phyloP scores from a whole-genome alignment of 2,797 vertebrate species.

The Eidolon dupreanum region DNA sequence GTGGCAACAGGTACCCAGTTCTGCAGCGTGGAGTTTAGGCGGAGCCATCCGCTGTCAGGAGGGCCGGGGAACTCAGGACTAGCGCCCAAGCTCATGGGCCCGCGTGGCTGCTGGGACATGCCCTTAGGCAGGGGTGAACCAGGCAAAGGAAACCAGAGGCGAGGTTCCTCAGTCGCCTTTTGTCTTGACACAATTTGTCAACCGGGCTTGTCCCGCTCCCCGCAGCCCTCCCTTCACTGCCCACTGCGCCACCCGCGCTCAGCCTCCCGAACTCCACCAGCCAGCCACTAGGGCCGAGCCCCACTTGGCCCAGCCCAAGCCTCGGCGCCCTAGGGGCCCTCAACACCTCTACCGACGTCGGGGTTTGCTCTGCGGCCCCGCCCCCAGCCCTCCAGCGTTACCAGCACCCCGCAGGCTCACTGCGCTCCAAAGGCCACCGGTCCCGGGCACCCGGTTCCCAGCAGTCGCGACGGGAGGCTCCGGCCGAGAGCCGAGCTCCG shows the following conservation, averaged over 20 bases:
- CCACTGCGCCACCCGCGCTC: background rate
- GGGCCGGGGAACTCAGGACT: background rate
- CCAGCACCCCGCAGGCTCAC: background rate
- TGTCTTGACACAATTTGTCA: background rate
- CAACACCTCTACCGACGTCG: background rate
- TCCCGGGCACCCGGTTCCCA: background rate
- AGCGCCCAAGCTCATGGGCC: background rate
- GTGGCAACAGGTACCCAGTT: background rate
- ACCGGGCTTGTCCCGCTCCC: background rate
- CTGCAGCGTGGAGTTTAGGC: background rate
- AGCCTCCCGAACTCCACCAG: background rate
- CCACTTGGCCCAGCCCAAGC: background rate
- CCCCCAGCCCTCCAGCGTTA: background rate
- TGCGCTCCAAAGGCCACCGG: background rate
- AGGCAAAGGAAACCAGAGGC: background rate
- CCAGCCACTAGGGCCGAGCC: background rate
- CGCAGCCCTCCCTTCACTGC: background rate
- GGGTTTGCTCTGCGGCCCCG: background rate
- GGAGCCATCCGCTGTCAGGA: slow-evolving; percentile 38
- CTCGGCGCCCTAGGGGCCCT: background rate
- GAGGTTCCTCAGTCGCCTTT: background rate
- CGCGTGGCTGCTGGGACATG: background rate
- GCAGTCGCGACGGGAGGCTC: background rate
- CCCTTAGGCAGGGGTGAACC: too few species aligned
- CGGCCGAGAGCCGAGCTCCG: background rate